Conservation (phyloP, 2,888 invertebrate genomes). For the Rhagophthalmus giganteus region DNA sequence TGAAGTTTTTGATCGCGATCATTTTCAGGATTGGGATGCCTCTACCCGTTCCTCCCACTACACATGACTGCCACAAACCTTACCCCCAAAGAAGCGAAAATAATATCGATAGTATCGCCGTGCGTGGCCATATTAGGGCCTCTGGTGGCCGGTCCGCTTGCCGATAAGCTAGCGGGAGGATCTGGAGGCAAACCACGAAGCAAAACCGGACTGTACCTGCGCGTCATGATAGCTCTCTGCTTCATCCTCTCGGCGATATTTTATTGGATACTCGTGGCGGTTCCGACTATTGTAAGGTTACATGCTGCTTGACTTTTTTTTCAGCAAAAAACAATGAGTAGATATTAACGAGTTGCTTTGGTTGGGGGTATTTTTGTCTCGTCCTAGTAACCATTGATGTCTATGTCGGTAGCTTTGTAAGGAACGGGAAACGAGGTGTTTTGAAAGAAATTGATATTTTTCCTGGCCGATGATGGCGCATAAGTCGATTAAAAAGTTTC, state of each 20-base stretch:
- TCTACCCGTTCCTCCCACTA: constrained; percentile 79
- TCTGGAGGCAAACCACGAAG: constrained; percentile 48
- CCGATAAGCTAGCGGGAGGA: constrained; percentile 68
- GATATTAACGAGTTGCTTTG: no score
- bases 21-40: constrained; percentile 76
- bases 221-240: constrained; percentile 69
- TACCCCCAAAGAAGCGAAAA: constrained; percentile 71
- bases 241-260: constrained; percentile 70
- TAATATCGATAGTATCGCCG: constrained; percentile 79
- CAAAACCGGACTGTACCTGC: constrained; percentile 65
- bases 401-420: no score
- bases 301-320: no score
- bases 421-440: no score
- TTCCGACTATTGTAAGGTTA: constrained; percentile 66
- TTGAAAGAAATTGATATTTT: no score
- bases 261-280: constrained; percentile 67
- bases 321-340: no score
- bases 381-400: no score
- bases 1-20: no score
- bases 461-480: no score
- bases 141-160: constrained; percentile 73
- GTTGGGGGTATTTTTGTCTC: background rate
- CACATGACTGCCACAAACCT: constrained; percentile 77
- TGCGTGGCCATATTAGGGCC: constrained; percentile 79
- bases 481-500: no score